Evolutionary conservation across 2,888 invertebrate species (phyloP).

Genomic region (Orthonychiurus folsomi): DNA sequence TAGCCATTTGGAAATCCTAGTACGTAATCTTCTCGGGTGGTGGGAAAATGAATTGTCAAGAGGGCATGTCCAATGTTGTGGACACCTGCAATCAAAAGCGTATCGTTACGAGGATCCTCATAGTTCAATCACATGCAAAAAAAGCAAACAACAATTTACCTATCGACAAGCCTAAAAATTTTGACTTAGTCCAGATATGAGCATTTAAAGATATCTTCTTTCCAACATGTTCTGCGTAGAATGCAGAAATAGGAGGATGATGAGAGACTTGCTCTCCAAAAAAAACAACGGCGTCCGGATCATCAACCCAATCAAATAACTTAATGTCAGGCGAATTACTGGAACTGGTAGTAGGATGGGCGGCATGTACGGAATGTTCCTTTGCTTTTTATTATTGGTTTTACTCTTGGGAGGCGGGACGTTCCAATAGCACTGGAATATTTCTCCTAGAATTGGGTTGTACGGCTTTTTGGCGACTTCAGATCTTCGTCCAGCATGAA

Average conservation of each 20-base stretch:
- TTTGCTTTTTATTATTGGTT: not conserved
- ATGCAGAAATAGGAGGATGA: conserved; percentile 98
- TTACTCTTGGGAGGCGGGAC: conserved; percentile 44
- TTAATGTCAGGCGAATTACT: conserved; percentile 5
- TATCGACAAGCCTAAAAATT: conserved; percentile 93
- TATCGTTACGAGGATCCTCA: too few species aligned
- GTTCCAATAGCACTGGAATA: conserved; percentile 84
- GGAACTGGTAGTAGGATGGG: not conserved
- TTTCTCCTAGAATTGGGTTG: conserved; percentile 95
- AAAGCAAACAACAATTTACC: conserved; percentile 49
- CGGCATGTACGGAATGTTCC: not conserved
- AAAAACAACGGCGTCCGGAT: conserved; percentile 49
- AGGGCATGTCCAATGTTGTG: conserved; percentile 93
- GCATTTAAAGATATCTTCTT: conserved; percentile 86
- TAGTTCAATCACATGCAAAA: not conserved
- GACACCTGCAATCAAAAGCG: conserved; percentile 47
- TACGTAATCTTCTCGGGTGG: conserved; percentile 53
- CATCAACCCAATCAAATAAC: conserved; percentile 36
- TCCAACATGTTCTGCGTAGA: conserved; percentile 92
- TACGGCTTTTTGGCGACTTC: conserved; percentile 98
- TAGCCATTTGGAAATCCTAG: conserved; percentile 98
- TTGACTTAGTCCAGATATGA: conserved; percentile 98
- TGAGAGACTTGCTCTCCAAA: conserved; percentile 98
- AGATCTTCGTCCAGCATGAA: conserved; percentile 95
- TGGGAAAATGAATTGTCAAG: conserved; percentile 48